phyloP scores from a whole-genome alignment of 2,797 vertebrate genomes.

The Buphagus erythrorhynchus region DNA sequence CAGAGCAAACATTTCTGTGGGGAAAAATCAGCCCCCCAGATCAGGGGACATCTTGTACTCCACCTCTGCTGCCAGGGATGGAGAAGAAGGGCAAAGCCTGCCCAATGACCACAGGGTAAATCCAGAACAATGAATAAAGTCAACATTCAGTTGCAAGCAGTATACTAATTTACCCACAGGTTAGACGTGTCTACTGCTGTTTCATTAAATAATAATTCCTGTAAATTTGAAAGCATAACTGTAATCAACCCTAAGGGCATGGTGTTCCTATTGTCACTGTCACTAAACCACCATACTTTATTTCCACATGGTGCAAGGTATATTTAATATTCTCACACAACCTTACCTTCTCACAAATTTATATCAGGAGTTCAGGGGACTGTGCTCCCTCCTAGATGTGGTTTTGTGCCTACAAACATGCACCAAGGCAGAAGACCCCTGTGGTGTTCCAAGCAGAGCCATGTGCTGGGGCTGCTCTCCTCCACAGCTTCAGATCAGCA shows the following conservation, averaged over 20 bases:
- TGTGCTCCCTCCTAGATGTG: rapidly evolving
- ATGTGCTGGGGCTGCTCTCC: neutral
- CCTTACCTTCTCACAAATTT: neutral
- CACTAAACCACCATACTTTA: neutral
- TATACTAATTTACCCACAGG: conserved; percentile 23
- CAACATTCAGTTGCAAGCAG: neutral
- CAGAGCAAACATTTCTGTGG: neutral
- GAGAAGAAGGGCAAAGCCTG: neutral
- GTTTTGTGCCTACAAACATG: neutral
- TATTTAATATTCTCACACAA: neutral
- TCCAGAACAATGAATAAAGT: neutral
- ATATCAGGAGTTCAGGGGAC: neutral
- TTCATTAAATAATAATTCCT: conserved; percentile 51
- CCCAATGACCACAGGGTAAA: neutral
- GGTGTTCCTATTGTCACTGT: neutral
- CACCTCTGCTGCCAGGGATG: neutral
- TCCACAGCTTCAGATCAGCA: neutral
- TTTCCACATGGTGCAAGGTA: neutral
- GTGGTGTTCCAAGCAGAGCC: neutral
- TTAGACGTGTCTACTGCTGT: conserved; percentile 16
- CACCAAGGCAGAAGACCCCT: neutral
- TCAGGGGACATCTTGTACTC: neutral
- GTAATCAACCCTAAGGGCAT: conserved; percentile 1
- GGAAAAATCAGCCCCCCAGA: neutral
- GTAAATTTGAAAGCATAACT: conserved; percentile 14